phyloP scores from a whole-genome alignment of 1,140 invertebrate genomes.

The Diabrotica undecimpunctata region DNA sequence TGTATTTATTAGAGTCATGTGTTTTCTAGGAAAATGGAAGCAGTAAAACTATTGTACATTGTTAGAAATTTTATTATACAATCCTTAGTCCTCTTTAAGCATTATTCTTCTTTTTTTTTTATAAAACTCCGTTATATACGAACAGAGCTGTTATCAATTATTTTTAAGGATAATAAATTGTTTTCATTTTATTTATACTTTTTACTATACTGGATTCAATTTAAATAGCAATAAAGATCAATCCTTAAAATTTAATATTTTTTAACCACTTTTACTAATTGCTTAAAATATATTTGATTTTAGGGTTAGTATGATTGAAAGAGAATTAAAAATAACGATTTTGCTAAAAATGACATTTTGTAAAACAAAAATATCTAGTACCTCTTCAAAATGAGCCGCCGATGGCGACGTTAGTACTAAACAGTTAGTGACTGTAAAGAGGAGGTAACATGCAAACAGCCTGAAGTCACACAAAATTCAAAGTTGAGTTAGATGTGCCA shows the following conservation, averaged over 20 bases:
- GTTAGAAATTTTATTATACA: constrained; percentile 46
- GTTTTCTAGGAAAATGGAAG: constrained; percentile 27
- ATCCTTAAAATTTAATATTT: not conserved
- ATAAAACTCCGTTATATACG: constrained; percentile 7
- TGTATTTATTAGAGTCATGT: constrained; percentile 29
- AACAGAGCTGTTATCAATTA: constrained; percentile 20
- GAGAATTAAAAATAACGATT: too few species aligned
- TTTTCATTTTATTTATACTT: constrained; percentile 20
- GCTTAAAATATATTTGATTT: too few species aligned
- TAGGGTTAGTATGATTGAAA: too few species aligned
- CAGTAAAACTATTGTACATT: constrained; percentile 45
- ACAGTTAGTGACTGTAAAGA: too few species aligned
- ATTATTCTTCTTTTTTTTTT: constrained; percentile 30
- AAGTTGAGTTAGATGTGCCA: too few species aligned
- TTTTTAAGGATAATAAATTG: constrained; percentile 26
- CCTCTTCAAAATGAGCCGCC: too few species aligned
- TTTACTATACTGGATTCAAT: not conserved
- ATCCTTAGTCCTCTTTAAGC: constrained; percentile 42
- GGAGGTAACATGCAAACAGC: too few species aligned
- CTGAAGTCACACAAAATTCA: too few species aligned
- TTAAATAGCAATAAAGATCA: not conserved
- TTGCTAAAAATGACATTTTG: too few species aligned
- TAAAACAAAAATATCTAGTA: too few species aligned
- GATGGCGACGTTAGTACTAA: too few species aligned
- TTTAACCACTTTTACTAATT: too few species aligned